Base-by-base conservation (phyloP, 2,113 vertebrate genomes). In the Spilogale gracilis region DNA sequence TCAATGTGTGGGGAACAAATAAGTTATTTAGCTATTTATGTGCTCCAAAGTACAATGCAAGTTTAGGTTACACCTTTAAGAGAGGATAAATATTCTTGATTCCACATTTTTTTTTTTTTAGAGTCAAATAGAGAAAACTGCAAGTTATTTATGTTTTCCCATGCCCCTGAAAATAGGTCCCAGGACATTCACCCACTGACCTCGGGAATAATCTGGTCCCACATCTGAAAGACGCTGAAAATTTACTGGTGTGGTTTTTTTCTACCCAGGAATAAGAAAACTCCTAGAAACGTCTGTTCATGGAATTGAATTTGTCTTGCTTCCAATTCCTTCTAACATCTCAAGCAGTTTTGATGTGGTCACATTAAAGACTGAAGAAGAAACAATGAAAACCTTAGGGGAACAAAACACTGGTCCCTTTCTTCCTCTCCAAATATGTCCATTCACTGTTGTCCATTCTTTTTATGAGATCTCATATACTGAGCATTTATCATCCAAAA, bases 291-390 rank as follows among this genome's bases (percentile, higher is more conserved):
- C 6, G 38, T 96, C 79, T 58, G 4, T 92, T 96, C n/a, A 87
- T 78, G 38, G 3, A 86, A 83, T 38, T 85, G 32, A 92, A 96
- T 96, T 88, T 96, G 60, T 94, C 87, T 85, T 96, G 25, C 11
- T 94, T 92, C 90, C 95, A 97, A n/a, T 76, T 92, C 76, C 95
- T 94, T 90, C n/a, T 67, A 84, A 86, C 32, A 94, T 85, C 27
- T n/a, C 71, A 63, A 92, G 38, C 54, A 78, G 38, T 85, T 97
- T 94, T 97, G 94, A 97, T 97, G 96, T 67, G 90, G 63, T 84
- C 74, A 90, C 86, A 95, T 96, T 95, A 96, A 96, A 96, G 80
- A 91, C 16, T n/a, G 30, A 89, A 90, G 69, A 73, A 96, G 87
- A 88, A 89, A 95, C 74, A 65, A 63, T 65, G 61, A 81, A 87